Base-by-base conservation (phyloP, 2,797 vertebrate species). In the Cossypha dichroa region DNA sequence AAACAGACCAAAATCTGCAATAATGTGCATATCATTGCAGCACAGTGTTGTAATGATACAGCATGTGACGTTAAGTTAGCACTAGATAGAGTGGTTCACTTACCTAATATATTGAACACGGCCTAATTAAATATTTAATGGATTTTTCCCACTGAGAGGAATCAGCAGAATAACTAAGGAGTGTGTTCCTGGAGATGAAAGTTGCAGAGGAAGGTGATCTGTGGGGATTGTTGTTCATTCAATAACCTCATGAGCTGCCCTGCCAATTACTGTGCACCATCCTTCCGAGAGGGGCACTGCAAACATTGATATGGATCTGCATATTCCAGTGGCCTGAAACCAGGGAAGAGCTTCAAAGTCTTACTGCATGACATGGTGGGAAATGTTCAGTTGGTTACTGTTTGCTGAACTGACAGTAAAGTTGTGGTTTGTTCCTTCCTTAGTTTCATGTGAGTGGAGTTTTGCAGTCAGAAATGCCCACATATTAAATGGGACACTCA, bases 41-140 rank as follows among this genome's bases (percentile, higher is more conserved):
- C 48, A 16, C 3, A 3, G 43, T 62, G 31, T 41, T 67, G 34
- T 68, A 25, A 38, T 31, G 67, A 76, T 59, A 22, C 49, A 62
- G 69, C 38, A 15, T 49, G 63, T 67, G 58, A 45, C 14, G 15
- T 73, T 75, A 62, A 67, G 54, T 76, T 72, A 66, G 54, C 41
- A 13, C 38, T 72, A 68, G 74, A 81, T 23, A 64, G 82, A 95
- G 58, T 45, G 78, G 55, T 83, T 94, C 73, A 80, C 80, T 95
- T 81, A 45, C 29, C 88, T 92, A 76, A 92, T 69, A 76, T 60
- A 94, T 82, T 68, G 83, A 93, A 48, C 58, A 51, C 43, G 56
- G 48, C 83, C 73, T 92, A 96, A 94, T 94, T 90, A 94, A 95
- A 95, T 95, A 96, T 95, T 88, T 84, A 95, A 86, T 91, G 73